Percentiles rank a stretch among this genome's conserved stretches.
Conservation (phyloP, 2,113 vertebrate genomes). For the Mohoua ochrocephala region DNA sequence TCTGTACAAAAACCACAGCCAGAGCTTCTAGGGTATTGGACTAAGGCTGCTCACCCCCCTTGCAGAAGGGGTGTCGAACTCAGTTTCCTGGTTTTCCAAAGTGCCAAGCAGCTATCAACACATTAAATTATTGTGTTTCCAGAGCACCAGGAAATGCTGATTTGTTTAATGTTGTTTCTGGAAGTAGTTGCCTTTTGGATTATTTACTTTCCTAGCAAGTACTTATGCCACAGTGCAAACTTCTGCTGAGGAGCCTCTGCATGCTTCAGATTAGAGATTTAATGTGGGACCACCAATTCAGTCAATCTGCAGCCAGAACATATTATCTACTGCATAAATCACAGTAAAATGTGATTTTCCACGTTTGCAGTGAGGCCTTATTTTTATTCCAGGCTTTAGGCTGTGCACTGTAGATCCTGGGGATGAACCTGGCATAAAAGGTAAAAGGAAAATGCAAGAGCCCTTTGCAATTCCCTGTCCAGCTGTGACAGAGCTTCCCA, state of each 20-base stretch:
- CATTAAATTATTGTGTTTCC: not conserved
- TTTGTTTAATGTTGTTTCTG: not conserved
- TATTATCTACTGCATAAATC: not conserved
- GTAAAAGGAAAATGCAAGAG: not conserved
- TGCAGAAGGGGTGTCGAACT: not conserved
- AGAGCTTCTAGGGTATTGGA: not conserved
- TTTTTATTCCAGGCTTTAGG: not conserved
- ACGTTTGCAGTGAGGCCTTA: not conserved
- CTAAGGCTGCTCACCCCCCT: not conserved
- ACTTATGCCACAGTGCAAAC: not conserved
- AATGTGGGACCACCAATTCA: not conserved
- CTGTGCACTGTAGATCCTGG: not conserved
- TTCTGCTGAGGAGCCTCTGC: not conserved
- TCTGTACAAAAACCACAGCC: not conserved
- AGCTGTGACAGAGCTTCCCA: accelerated
- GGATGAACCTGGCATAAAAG: not conserved
- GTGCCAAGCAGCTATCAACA: not conserved
- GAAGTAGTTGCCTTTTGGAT: not conserved
- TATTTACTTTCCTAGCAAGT: not conserved
- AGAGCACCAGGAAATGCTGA: not conserved
- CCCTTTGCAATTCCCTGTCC: not conserved
- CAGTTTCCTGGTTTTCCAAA: not conserved
- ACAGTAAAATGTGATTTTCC: not conserved
- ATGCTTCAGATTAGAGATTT: not conserved
- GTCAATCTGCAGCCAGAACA: not conserved